Percentiles rank a stretch among this genome's conserved stretches.
These are phyloP conservation scores for Bathynomus jamesi DNA, from an alignment of 1,140 invertebrate species.

Conservation along the genomic window DNA sequence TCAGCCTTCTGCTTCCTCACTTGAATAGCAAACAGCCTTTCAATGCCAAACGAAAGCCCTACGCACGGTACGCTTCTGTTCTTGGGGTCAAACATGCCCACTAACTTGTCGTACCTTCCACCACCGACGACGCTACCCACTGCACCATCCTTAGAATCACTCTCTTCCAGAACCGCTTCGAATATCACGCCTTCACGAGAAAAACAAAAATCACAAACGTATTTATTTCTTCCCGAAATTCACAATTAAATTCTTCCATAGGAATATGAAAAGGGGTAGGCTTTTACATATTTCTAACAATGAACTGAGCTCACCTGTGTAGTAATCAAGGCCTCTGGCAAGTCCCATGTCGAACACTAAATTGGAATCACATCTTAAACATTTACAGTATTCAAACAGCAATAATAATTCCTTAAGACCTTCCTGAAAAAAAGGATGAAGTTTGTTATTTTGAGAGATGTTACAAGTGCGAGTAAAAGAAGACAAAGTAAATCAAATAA, in stretches of 20 bases:
- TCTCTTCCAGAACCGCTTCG: conserved; percentile 63
- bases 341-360: conserved; percentile 90
- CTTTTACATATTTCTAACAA: neutral
- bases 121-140: conserved; percentile 96
- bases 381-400: conserved; percentile 70
- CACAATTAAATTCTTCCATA: too few species aligned
- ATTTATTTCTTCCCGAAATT: too few species aligned
- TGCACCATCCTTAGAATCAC: conserved; percentile 43
- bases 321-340: conserved; percentile 96
- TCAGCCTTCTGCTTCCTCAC: conserved; percentile 56
- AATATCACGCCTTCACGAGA: conserved; percentile 70
- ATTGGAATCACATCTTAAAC: conserved; percentile 67
- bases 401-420: conserved; percentile 68
- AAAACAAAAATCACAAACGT: neutral
- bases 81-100: conserved; percentile 94
- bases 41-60: conserved; percentile 92
- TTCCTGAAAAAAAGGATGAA: conserved; percentile 42
- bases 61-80: conserved; percentile 86
- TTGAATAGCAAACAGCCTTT: conserved; percentile 88
- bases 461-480: too few species aligned
- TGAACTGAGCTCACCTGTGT: conserved; percentile 57
- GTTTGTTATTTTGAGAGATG: too few species aligned
- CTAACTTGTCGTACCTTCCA: conserved; percentile 94
- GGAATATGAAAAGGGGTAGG: too few species aligned
- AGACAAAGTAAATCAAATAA: neutral